Conservation (phyloP, 1,140 invertebrate genomes). For the Caerostris extrusa region DNA sequence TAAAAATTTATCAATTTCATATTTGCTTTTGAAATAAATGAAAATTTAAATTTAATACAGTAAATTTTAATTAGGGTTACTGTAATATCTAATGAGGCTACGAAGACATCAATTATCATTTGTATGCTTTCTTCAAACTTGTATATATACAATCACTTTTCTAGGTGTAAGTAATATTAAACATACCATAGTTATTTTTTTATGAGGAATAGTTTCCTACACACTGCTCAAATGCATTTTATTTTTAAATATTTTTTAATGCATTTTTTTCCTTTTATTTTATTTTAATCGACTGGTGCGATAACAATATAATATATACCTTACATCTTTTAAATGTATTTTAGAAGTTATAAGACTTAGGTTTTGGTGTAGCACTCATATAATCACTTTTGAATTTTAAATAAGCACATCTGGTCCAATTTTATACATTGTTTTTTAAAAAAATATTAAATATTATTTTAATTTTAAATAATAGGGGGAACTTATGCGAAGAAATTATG, state of each 20-base stretch:
- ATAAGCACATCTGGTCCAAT: background rate
- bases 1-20: too few species aligned
- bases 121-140: constrained; percentile 12
- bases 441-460: background rate
- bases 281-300: constrained; percentile 62
- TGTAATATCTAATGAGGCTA: too few species aligned
- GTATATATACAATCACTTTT: background rate
- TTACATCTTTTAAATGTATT: background rate
- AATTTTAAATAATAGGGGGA: background rate
- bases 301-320: constrained; percentile 22
- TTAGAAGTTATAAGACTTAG: background rate
- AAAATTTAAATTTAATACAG: too few species aligned
- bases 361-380: background rate
- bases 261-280: background rate
- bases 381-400: background rate
- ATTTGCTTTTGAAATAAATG: too few species aligned
- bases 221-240: background rate
- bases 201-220: background rate
- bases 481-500: background rate
- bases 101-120: background rate
- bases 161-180: background rate
- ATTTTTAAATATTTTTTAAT: background rate
- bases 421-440: background rate
- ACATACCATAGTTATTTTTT: too few species aligned
- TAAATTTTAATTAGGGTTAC: too few species aligned